Evolutionary conservation across 2,888 invertebrate genomes (phyloP), one percentile per base, ranked within the genome.

Genomic region (Nomada fabriciana): DNA sequence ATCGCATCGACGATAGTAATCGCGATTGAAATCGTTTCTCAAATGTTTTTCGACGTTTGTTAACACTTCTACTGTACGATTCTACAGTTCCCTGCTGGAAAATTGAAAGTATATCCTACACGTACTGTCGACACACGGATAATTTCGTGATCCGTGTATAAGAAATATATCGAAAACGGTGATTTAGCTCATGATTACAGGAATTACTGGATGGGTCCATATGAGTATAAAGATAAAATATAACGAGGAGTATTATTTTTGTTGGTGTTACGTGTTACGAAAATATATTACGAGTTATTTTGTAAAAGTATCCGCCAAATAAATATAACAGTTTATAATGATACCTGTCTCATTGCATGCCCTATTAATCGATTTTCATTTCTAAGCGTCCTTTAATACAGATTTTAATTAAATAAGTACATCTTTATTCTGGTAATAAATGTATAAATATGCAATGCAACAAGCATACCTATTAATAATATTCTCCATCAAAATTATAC

Each of bases 211-310:
- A 89, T 69, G 88, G 86, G 88, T 87, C 88, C 85, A 89, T 47
- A 84, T 29, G 77, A 79, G 67, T 76, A 80, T 81, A 88, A 69
- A 76, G 36, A 25, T 50, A 64, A 81, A 78, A 77, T 61, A 55
- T 76, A n/a, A 78, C 60, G 53, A 84, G 67, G 70, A 82, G 76
- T 77, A 84, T 92, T 79, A 84, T 92, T 92, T 93, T 92, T 92
- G 89, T 93, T 89, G 90, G 83, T 88, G 78, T 87, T 88, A 84
- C 88, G 84, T 90, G 90, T 90, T 92, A 87, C 89, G 88, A 91
- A 88, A 87, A 87, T 88, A 91, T 89, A 87, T 89, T 80, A 85
- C 79, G 86, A 88, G 82, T 93, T 93, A 92, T 93, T 93, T 93
- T 93, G 89, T 93, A 93, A 92, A 80, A 86, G 88, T 89, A 84